Conservation (phyloP, 2,113 vertebrate genomes). For the Ceyx margarethae region DNA sequence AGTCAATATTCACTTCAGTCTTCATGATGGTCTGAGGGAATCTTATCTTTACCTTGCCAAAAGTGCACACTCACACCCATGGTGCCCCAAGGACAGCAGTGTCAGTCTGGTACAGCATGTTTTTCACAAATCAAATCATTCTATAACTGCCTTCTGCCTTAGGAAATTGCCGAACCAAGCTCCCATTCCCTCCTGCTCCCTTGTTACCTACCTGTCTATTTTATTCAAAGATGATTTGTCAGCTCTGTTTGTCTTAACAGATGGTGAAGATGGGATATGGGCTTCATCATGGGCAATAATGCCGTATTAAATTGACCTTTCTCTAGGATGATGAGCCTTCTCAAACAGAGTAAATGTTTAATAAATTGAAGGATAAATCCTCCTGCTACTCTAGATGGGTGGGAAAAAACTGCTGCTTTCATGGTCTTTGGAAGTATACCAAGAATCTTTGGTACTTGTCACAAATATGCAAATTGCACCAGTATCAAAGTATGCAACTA, state of each 20-base stretch:
- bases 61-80: neutral
- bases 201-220: neutral
- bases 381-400: neutral
- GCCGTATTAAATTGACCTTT: neutral
- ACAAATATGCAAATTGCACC: neutral
- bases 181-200: neutral
- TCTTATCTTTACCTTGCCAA: neutral
- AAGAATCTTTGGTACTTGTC: neutral
- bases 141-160: neutral
- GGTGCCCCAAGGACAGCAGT: neutral
- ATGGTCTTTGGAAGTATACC: neutral
- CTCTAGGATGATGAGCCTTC: neutral
- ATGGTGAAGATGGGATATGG: neutral
- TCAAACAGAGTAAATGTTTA: neutral
- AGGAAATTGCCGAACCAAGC: neutral
- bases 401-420: neutral
- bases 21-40: neutral
- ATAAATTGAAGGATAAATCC: neutral
- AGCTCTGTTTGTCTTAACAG: neutral
- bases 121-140: neutral
- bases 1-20: neutral
- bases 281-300: neutral
- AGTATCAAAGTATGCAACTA: neutral
- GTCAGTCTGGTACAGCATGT: neutral
- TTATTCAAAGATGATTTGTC: neutral